A percentile compares a stretch with the other conserved stretches of the same genome.
Conservation (phyloP, 2,797 vertebrate genomes). For the Etheostoma nigrum region DNA sequence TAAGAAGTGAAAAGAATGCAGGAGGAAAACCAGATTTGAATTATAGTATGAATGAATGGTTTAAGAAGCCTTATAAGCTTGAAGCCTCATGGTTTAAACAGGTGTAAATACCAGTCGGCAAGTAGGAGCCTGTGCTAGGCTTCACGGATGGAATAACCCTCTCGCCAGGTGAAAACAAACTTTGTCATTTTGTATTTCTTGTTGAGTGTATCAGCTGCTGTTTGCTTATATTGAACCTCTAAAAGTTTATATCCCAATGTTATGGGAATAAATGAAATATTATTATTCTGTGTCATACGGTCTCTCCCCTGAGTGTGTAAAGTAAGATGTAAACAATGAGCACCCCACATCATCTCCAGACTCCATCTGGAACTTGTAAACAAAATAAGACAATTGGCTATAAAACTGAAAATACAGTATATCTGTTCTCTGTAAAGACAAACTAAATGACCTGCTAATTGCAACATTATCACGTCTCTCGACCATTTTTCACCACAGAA, state of each 20-base stretch:
- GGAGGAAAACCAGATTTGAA: constrained; percentile 25
- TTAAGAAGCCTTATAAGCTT: constrained; percentile 5
- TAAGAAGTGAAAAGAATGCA: constrained; percentile 34
- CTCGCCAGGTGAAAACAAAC: constrained; percentile 2
- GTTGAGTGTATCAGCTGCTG: background rate
- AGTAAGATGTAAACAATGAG: too few species aligned
- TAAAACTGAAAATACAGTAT: too few species aligned
- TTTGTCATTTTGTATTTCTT: background rate
- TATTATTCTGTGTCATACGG: too few species aligned
- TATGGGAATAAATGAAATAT: background rate
- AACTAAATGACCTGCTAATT: too few species aligned
- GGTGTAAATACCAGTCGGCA: constrained; percentile 26
- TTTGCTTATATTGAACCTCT: background rate
- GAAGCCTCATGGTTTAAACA: constrained; percentile 13
- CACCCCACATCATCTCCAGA: too few species aligned
- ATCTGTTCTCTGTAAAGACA: too few species aligned
- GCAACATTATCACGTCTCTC: too few species aligned
- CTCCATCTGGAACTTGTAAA: too few species aligned
- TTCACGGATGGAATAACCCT: constrained; percentile 9
- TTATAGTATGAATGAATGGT: constrained; percentile 12
- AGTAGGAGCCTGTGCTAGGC: constrained; percentile 21
- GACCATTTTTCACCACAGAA: too few species aligned
- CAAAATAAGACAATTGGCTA: too few species aligned
- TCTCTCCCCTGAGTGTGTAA: too few species aligned
- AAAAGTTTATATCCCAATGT: background rate